phyloP scores from a whole-genome alignment of 2,113 vertebrate genomes.

The Oophaga pumilio region DNA sequence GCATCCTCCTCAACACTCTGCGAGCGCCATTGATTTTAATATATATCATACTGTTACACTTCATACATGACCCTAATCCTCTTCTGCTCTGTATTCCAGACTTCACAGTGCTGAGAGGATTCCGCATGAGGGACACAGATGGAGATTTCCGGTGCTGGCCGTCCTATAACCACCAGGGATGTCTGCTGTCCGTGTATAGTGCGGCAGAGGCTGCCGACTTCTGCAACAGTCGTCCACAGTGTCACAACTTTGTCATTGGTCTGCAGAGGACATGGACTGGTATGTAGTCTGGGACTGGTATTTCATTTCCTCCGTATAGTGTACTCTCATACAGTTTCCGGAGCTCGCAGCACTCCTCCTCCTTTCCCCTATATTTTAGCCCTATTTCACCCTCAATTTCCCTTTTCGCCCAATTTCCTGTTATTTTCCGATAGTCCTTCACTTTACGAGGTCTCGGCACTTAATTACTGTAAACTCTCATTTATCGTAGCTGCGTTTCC shows the following conservation, averaged over 20 bases:
- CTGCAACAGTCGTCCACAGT: constrained; percentile 78
- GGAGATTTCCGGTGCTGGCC: constrained; percentile 85
- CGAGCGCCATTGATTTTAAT: no score
- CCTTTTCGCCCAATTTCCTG: neutral
- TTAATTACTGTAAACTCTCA: constrained; percentile 52
- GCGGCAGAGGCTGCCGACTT: constrained; percentile 77
- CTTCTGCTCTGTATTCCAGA: constrained; percentile 68
- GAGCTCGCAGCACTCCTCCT: neutral
- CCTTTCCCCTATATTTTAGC: neutral
- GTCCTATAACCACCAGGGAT: constrained; percentile 84
- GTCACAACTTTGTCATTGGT: constrained; percentile 78
- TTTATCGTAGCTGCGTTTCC: neutral
- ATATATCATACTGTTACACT: neutral
- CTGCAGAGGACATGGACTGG: constrained; percentile 83
- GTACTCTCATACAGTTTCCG: neutral
- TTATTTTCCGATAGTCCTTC: neutral
- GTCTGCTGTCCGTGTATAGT: constrained; percentile 80
- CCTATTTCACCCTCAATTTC: neutral
- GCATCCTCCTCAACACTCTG: no score
- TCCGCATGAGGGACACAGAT: constrained; percentile 70
- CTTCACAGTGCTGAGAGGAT: constrained; percentile 75
- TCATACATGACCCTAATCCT: neutral
- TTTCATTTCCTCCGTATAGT: neutral
- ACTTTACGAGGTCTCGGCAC: neutral
- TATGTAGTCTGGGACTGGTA: constrained; percentile 61